These are phyloP conservation scores for Dissostichus mawsoni DNA, from an alignment of 2,113 vertebrate species.

Conservation along the genomic window DNA sequence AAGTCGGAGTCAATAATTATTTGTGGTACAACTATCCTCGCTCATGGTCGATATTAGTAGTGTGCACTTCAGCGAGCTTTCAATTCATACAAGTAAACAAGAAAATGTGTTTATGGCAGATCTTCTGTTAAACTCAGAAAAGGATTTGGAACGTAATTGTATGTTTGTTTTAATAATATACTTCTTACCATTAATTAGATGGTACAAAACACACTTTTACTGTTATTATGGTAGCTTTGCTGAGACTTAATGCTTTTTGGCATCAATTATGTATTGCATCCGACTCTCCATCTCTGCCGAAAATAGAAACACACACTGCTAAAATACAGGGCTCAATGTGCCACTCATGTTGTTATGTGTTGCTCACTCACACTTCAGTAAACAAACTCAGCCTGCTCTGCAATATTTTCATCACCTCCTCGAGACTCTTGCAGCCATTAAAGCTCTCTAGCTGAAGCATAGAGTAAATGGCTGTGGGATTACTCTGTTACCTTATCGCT, in stretches of 20 bases:
- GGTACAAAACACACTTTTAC: neutral
- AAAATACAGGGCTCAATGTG: neutral
- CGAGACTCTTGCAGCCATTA: conserved; percentile 25
- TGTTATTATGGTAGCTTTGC: neutral
- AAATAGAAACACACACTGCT: neutral
- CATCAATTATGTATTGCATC: neutral
- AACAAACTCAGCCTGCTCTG: conserved; percentile 30
- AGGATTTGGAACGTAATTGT: neutral
- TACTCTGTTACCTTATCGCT: conserved; percentile 24
- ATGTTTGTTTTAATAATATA: neutral
- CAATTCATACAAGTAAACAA: neutral
- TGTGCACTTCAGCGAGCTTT: neutral
- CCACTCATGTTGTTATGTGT: conserved; percentile 7
- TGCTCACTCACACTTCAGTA: conserved; percentile 14
- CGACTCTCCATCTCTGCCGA: neutral
- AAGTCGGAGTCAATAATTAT: no score
- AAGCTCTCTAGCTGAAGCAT: conserved; percentile 5
- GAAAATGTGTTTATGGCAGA: neutral
- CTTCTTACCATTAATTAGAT: neutral
- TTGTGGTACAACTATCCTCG: no score
- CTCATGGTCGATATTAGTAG: neutral
- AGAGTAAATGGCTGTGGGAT: conserved; percentile 22
- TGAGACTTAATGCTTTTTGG: neutral
- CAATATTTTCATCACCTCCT: conserved; percentile 47
- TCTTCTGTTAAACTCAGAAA: neutral